phyloP scores from a whole-genome alignment of 2,888 invertebrate genomes.

The Eupelmus urozonus region DNA sequence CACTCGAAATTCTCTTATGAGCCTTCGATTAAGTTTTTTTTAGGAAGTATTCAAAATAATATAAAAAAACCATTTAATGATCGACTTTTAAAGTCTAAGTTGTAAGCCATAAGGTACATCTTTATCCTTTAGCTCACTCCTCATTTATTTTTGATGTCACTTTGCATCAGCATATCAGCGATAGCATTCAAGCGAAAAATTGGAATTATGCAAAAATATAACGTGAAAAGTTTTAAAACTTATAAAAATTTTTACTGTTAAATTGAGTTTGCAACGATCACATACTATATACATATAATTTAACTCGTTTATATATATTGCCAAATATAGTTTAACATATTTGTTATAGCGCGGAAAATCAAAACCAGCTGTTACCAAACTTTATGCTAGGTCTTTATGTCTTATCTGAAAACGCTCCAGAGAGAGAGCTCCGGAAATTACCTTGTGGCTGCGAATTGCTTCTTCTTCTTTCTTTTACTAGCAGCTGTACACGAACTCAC shows the following conservation, averaged over 20 bases:
- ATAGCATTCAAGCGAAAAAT: constrained; percentile 68
- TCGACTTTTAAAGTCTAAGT: not conserved
- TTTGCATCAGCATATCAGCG: constrained; percentile 22
- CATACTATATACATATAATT: too few relatives aligned
- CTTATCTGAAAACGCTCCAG: not conserved
- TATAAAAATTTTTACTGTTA: constrained; percentile 17
- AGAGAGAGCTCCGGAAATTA: not conserved
- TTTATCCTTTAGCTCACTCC: constrained; percentile 9
- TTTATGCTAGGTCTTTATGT: not conserved
- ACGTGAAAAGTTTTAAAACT: constrained; percentile 41
- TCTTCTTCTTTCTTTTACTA: too few relatives aligned
- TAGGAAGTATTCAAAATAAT: not conserved
- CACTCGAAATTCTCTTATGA: too few relatives aligned
- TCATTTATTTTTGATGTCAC: constrained; percentile 40
- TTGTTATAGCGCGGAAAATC: too few relatives aligned
- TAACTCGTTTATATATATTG: not conserved
- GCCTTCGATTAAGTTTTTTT: not conserved
- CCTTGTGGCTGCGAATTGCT: not conserved
- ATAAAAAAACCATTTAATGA: constrained; percentile 5
- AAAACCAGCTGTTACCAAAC: not conserved
- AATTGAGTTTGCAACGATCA: too few relatives aligned
- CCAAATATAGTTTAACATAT: too few relatives aligned
- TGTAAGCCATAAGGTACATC: not conserved
- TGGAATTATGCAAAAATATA: constrained; percentile 70
- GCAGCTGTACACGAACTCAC: not conserved